Conservation (phyloP, 2,797 vertebrate genomes). For the Erethizon dorsatum region DNA sequence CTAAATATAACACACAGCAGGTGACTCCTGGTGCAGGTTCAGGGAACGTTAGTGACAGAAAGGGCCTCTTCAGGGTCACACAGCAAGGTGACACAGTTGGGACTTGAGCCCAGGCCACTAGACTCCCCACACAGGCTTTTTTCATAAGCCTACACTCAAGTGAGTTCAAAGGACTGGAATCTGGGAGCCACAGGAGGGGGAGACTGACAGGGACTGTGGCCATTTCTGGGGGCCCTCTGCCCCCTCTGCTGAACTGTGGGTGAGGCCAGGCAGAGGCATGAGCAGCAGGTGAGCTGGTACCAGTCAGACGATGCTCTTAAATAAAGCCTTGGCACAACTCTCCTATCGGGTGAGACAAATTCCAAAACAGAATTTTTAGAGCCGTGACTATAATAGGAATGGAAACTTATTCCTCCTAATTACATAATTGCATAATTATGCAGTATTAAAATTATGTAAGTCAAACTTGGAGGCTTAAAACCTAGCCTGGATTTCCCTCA, state of each 20-base stretch:
- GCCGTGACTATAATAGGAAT: constrained; percentile 83
- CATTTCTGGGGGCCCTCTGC: not conserved
- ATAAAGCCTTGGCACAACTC: constrained; percentile 76
- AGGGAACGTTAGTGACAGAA: not conserved
- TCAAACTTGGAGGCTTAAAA: constrained; percentile 79
- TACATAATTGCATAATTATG: constrained; percentile 88
- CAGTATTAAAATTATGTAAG: constrained; percentile 86
- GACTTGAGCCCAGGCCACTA: too few species aligned
- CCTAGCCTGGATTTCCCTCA: constrained; percentile 81
- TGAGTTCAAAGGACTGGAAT: not conserved
- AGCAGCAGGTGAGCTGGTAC: constrained; percentile 64
- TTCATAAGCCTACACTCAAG: not conserved
- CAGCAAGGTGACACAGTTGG: not conserved
- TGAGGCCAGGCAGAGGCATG: not conserved
- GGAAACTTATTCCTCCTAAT: constrained; percentile 86
- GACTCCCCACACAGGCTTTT: not conserved
- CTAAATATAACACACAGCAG: not conserved
- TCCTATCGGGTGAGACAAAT: constrained; percentile 64
- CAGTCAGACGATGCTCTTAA: constrained; percentile 75
- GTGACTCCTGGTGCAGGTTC: not conserved
- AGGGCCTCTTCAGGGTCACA: not conserved
- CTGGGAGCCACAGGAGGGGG: not conserved
- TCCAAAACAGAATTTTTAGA: constrained; percentile 84
- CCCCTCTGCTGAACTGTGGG: not conserved
- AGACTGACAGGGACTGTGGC: not conserved